These are phyloP conservation scores for Engraulis encrasicolus DNA, from an alignment of 2,113 vertebrate species.

Conservation along the genomic window DNA sequence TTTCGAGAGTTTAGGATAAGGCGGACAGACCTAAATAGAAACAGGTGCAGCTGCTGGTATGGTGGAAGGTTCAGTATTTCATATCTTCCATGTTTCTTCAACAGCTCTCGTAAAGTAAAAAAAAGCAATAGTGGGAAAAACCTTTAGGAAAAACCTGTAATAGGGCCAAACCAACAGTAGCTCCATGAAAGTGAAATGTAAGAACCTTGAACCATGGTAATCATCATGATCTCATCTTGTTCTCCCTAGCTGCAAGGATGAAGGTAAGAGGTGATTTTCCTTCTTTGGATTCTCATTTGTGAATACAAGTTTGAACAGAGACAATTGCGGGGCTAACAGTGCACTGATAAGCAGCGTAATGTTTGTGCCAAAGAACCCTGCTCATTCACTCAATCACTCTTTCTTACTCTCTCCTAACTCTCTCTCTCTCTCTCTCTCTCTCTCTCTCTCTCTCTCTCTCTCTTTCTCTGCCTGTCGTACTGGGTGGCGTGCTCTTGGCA, in stretches of 20 bases:
- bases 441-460: not conserved
- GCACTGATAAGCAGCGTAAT: not conserved
- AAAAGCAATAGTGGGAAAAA: not conserved
- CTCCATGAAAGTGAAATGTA: not conserved
- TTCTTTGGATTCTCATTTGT: not conserved
- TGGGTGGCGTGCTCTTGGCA: conserved; percentile 3
- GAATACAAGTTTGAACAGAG: not conserved
- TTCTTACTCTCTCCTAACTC: not conserved
- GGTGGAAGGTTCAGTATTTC: not conserved
- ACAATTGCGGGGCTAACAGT: not conserved
- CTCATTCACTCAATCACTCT: not conserved
- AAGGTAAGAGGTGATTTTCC: not conserved
- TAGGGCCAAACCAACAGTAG: not conserved
- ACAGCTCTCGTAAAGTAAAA: not conserved
- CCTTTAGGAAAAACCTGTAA: not conserved
- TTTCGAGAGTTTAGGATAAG: not conserved
- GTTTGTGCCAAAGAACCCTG: not conserved
- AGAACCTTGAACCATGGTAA: not conserved
- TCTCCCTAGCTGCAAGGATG: not conserved
- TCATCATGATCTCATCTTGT: not conserved
- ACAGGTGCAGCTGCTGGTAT: not conserved
- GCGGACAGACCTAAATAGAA: not conserved
- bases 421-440: not conserved
- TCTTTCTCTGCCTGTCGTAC: not conserved
- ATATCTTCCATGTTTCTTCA: not conserved